A percentile compares a stretch with the other conserved stretches of the same genome.
These are phyloP conservation scores for Neocrepidodera transversa DNA, from an alignment of 2,888 invertebrate species.

Conservation along the genomic window DNA sequence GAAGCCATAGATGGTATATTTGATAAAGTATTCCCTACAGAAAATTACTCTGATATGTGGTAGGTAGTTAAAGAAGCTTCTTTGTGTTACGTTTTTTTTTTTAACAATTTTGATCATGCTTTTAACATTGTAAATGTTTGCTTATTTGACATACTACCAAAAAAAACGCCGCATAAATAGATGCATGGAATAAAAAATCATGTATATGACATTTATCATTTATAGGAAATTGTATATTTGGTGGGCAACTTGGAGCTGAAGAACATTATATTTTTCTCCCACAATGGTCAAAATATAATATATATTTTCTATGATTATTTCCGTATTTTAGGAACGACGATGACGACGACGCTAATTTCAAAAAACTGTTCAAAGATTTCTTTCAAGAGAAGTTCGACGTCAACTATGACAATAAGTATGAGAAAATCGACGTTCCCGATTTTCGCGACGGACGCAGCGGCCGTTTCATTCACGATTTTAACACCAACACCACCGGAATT, in stretches of 20 bases:
- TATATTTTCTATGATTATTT: not conserved
- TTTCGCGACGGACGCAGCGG: slow-evolving; percentile 82
- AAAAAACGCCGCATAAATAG: no score
- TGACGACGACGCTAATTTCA: slow-evolving; percentile 25
- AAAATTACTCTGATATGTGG: slow-evolving; percentile 23
- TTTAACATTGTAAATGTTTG: not conserved
- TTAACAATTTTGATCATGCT: not conserved
- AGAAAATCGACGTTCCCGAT: slow-evolving; percentile 86
- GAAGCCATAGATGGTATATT: slow-evolving; percentile 10
- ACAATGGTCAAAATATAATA: no score
- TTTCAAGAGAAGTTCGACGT: slow-evolving; percentile 86
- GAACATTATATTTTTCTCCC: no score
- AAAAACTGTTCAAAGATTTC: slow-evolving; percentile 33
- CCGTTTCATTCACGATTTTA: slow-evolving; percentile 92
- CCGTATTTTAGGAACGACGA: slow-evolving; percentile 15
- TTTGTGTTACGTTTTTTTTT: not conserved
- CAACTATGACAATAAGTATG: slow-evolving; percentile 74
- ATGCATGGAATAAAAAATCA: no score
- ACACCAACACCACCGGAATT: slow-evolving; percentile 71
- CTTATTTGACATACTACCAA: no score
- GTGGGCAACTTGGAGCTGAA: no score
- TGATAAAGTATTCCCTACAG: slow-evolving; percentile 23
- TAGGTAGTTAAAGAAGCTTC: slow-evolving; percentile 14
- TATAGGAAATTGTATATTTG: no score
- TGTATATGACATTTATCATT: no score